phyloP scores from a whole-genome alignment of 2,888 invertebrate species.

The Parnassius apollo region DNA sequence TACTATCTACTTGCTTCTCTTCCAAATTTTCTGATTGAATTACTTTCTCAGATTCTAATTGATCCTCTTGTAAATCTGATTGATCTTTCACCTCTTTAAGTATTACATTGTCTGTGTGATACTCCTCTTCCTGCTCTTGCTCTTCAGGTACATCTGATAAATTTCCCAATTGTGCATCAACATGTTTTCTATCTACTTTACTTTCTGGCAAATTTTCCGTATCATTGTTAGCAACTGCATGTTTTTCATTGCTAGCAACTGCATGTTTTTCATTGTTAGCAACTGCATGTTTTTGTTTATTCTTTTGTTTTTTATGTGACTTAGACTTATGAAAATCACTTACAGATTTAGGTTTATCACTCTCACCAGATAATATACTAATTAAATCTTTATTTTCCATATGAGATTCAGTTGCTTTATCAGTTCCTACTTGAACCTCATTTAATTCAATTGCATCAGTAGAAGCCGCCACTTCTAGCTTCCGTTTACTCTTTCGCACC shows the following conservation, averaged over 20 bases:
- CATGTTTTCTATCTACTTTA: constrained; percentile 21
- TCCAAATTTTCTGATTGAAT: constrained; percentile 16
- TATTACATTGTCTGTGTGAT: constrained; percentile 25
- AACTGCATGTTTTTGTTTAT: constrained; percentile 51
- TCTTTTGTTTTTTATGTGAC: constrained; percentile 58
- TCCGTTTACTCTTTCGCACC: constrained; percentile 63
- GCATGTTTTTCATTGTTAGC: constrained; percentile 33
- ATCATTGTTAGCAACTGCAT: constrained; percentile 38
- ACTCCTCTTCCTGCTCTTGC: constrained; percentile 37
- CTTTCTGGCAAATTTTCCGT: constrained; percentile 32
- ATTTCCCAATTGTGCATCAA: constrained; percentile 20
- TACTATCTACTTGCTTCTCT: constrained; percentile 11
- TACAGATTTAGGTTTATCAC: constrained; percentile 48
- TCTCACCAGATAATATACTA: constrained; percentile 57
- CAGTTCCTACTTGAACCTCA: constrained; percentile 46
- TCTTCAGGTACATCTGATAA: constrained; percentile 8
- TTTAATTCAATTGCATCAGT: constrained; percentile 38
- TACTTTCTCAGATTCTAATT: constrained; percentile 29
- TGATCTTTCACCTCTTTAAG: constrained; percentile 27
- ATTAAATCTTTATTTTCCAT: constrained; percentile 60
- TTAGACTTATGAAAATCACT: constrained; percentile 46
- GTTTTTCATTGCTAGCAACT: constrained; percentile 39
- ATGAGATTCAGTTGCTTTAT: constrained; percentile 51
- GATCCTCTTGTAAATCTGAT: constrained; percentile 35
- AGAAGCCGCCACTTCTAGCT: constrained; percentile 45